Base-by-base conservation (phyloP, 2,113 vertebrate genomes). In the Podarcis raffonei region DNA sequence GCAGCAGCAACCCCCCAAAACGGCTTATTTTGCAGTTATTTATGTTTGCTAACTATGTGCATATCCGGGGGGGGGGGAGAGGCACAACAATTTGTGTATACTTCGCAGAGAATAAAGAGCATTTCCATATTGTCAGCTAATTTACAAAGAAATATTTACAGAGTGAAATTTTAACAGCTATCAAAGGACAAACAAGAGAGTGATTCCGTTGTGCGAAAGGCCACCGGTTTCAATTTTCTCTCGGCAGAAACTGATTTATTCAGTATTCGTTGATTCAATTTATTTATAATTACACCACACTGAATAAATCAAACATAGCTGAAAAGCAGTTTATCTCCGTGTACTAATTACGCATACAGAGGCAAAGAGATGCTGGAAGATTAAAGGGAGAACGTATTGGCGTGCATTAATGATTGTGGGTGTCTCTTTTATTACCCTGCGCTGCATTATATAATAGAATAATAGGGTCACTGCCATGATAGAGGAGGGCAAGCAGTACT, bases 41-140 rank as follows among this genome's bases (percentile, higher is more conserved):
- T 89, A 94, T 94, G 62, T 85, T 93, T 87, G 3, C 30, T 91
- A 94, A 94, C 90, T 90, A 57, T 53, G 23, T 77, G 18, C 13
- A 37, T 69, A 53, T 53, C 48, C 11, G 9, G 48, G 48, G 48
- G 48, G 74, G 72, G 68, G 48, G 72, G 68, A 35, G 86, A 92
- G 90, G 86, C 85, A 80, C 90, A 92, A 92, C 91, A 4, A 66
- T 85, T 94, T 85, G 6, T 74, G 15, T 88, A 89, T 93, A 62
- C 75, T 93, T 88, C 93, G 71, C 23, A 90, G 86, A 48, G 74
- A 85, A 91, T 59, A 32, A 75, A 91, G 53, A 89, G 5, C 39
- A 77, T 18, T 80, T 93, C 89, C 94, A 12, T 66, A 74, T 83
- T 87, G 53, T 85, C 75, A 81, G 89, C 81, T 92, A 89, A 93